Base-by-base conservation (phyloP, 2,797 vertebrate species). In the Gorsachius magnificus region DNA sequence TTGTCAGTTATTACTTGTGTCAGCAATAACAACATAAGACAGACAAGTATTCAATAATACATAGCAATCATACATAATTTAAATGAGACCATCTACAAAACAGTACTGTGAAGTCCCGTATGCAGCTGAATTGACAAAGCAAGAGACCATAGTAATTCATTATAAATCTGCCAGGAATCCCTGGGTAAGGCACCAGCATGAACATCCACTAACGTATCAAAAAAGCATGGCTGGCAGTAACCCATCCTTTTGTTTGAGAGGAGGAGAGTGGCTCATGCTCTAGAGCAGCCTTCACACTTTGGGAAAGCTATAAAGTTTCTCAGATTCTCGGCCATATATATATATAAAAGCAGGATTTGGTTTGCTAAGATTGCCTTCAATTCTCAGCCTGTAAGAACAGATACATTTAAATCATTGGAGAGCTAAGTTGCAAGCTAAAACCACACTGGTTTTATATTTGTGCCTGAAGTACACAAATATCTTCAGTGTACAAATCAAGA, bases 41-140 rank as follows among this genome's bases (percentile, higher is more conserved):
- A 88, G 75, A 43, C 17, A 76, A 89, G 13, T 64, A 56, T 93
- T 95, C 82, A 94, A 91, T 80, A 71, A 92, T 56, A 85, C 25
- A 87, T 71, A 83, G 13, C 13, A 91, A 71, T 24, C 48, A 80
- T 87, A 50, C 25, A 75, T 86, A 70, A 94, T 88, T 93, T 71
- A 90, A 95, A 93, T 91, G 61, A 81, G 65, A 13, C 45, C 24
- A 88, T 78, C 85, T 75, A 83, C 22, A 75, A 90, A 87, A 80
- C 60, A 66, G 45, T 68, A 28, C 53, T 75, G 22, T 11, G 71
- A 88, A 69, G 29, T 90, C 51, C 50, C 16, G 7, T 51, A 19
- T 22, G 15, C 10, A 56, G 33, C 18, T 85, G 68, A 89, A 68
- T 4, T 53, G 60, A 87, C 64, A 79, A 72, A 92, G 80, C 58